These are phyloP conservation scores for Spodoptera frugiperda DNA, from an alignment of 1,140 invertebrate genomes.

Conservation along the genomic window DNA sequence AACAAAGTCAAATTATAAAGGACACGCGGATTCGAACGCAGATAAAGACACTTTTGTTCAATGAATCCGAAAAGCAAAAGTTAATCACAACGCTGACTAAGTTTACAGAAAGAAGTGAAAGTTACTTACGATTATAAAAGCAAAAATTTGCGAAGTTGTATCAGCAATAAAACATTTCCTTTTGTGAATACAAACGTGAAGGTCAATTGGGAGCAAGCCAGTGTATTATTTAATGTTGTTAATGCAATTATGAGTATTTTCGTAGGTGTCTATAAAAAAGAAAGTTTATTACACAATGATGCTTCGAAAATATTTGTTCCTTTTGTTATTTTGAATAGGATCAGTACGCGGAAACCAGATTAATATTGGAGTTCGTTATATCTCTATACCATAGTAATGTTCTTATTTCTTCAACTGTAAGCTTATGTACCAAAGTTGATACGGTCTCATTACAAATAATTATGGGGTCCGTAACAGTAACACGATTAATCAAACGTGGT, in stretches of 20 bases:
- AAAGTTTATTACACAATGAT: slow-evolving; percentile 34
- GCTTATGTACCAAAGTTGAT: neutral
- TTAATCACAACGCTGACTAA: slow-evolving; percentile 65
- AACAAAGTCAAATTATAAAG: slow-evolving; percentile 37
- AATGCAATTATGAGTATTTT: slow-evolving; percentile 41
- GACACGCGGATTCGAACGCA: slow-evolving; percentile 20
- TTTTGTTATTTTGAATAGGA: slow-evolving; percentile 3
- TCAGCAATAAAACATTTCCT: slow-evolving; percentile 44
- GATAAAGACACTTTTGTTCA: slow-evolving; percentile 29
- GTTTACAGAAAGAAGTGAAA: slow-evolving; percentile 70
- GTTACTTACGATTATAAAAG: slow-evolving; percentile 58
- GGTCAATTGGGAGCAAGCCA: slow-evolving; percentile 53
- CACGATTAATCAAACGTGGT: neutral
- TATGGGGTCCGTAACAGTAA: neutral
- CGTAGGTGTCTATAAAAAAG: slow-evolving; percentile 29
- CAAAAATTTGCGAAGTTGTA: slow-evolving; percentile 52
- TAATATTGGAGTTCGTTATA: neutral
- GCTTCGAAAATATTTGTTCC: slow-evolving; percentile 12
- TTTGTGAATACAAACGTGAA: slow-evolving; percentile 52
- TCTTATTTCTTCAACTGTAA: neutral
- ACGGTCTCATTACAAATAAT: neutral
- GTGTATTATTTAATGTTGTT: slow-evolving; percentile 46
- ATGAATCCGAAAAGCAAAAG: slow-evolving; percentile 66
- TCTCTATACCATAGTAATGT: neutral
- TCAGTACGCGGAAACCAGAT: neutral